phyloP scores from a whole-genome alignment of 2,113 vertebrate genomes.

The Melozone crissalis region DNA sequence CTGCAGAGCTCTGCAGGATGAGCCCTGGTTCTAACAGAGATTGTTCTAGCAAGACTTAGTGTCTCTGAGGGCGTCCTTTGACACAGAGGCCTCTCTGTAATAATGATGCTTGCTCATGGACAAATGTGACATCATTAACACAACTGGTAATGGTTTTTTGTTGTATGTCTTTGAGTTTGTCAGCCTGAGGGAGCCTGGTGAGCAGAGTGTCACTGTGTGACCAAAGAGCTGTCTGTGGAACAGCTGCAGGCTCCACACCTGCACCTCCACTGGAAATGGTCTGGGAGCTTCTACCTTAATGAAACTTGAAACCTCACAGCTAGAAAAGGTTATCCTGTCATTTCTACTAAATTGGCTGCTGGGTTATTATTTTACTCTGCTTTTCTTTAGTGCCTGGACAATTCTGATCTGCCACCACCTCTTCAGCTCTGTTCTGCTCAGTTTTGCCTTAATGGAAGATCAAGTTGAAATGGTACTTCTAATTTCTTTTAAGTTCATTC shows the following conservation, averaged over 20 bases:
- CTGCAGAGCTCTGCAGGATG: not conserved
- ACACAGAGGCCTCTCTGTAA: not conserved
- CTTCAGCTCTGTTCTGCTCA: not conserved
- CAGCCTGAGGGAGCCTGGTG: not conserved
- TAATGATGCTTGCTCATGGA: not conserved
- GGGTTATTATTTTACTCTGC: not conserved
- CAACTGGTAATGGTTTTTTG: not conserved
- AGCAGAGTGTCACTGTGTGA: not conserved
- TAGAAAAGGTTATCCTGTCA: not conserved
- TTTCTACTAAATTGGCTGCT: not conserved
- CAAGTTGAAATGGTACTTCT: not conserved
- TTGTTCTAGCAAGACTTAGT: not conserved
- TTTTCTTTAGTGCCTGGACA: not conserved
- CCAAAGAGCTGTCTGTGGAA: conserved; percentile 8
- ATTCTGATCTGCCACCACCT: not conserved
- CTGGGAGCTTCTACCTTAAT: not conserved
- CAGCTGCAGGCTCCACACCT: not conserved
- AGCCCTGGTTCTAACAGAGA: not conserved
- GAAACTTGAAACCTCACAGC: not conserved
- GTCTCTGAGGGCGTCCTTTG: not conserved
- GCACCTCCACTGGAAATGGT: not conserved
- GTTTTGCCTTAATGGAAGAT: not conserved
- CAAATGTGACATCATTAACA: not conserved
- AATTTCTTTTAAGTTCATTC: not conserved
- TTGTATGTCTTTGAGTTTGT: not conserved